A percentile compares a stretch with the other conserved stretches of the same genome.
phyloP scores from a whole-genome alignment of 2,888 invertebrate genomes.

The Athetis lepigone region DNA sequence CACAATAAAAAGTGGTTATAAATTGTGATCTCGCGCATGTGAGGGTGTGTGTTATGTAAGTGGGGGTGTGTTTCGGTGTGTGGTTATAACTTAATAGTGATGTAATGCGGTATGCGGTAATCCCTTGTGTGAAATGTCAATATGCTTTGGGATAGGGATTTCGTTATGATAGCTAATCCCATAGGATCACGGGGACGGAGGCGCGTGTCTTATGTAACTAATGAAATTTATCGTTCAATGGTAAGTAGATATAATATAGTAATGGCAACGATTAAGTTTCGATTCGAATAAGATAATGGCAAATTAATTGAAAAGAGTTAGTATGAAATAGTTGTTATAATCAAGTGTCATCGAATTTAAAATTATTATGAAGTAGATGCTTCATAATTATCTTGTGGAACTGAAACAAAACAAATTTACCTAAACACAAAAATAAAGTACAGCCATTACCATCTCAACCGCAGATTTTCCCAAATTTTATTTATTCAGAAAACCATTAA shows the following conservation, averaged over 20 bases:
- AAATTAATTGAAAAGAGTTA: not conserved
- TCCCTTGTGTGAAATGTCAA: constrained; percentile 74
- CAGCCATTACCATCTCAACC: constrained; percentile 27
- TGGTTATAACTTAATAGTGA: constrained; percentile 62
- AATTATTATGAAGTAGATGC: no score
- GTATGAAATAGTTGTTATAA: not conserved
- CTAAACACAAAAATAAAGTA: constrained; percentile 12
- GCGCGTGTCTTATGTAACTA: constrained; percentile 30
- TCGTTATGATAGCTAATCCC: constrained; percentile 61
- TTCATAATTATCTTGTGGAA: no score
- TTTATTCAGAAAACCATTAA: constrained; percentile 62
- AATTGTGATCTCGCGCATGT: constrained; percentile 45
- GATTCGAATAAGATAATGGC: no score
- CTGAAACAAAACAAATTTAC: not conserved
- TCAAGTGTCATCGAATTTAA: no score
- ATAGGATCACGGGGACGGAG: constrained; percentile 25
- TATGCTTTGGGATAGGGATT: constrained; percentile 58
- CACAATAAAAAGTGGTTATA: constrained; percentile 76
- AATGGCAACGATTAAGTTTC: not conserved
- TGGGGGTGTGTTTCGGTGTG: constrained; percentile 43
- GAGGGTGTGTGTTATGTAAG: constrained; percentile 19
- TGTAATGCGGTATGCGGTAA: constrained; percentile 65
- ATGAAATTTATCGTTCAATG: constrained; percentile 46
- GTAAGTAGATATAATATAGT: not conserved
- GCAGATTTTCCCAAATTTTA: constrained; percentile 44